A percentile compares a stretch with the other conserved stretches of the same genome.
Conservation (phyloP, 1,140 invertebrate species). For the Himalopsyche phryganea region DNA sequence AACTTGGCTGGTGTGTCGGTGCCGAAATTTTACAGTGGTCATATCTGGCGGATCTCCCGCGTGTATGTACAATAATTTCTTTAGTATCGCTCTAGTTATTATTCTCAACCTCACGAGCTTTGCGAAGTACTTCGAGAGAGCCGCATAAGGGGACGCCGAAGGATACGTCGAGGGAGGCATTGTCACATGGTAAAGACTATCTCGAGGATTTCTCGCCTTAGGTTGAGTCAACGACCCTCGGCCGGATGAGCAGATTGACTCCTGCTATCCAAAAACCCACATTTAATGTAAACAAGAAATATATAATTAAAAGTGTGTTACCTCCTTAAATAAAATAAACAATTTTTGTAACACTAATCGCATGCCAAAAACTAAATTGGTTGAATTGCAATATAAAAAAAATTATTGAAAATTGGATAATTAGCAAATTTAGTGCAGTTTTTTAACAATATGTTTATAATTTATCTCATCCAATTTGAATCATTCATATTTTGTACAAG, state of each 20-base stretch:
- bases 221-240: conserved; percentile 34
- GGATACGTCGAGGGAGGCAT: conserved; percentile 62
- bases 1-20: conserved; percentile 56
- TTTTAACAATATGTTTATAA: no score
- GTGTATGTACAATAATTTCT: conserved; percentile 62
- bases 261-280: conserved; percentile 20
- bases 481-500: no score
- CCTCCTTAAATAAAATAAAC: no score
- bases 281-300: not conserved
- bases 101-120: conserved; percentile 67
- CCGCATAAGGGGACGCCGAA: conserved; percentile 64
- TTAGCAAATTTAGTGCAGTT: no score
- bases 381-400: no score
- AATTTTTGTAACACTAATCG: no score
- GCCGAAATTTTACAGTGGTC: conserved; percentile 48
- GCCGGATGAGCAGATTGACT: conserved; percentile 14
- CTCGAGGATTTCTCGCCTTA: conserved; percentile 35
- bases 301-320: no score
- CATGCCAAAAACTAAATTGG: no score
- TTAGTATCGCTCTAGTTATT: conserved; percentile 66
- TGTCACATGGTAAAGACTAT: conserved; percentile 54
- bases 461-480: no score
- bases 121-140: conserved; percentile 70
- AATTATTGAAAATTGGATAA: no score
- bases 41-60: conserved; percentile 57